Base-by-base conservation (phyloP, 2,888 invertebrate species). In the Thereva nobilitata region DNA sequence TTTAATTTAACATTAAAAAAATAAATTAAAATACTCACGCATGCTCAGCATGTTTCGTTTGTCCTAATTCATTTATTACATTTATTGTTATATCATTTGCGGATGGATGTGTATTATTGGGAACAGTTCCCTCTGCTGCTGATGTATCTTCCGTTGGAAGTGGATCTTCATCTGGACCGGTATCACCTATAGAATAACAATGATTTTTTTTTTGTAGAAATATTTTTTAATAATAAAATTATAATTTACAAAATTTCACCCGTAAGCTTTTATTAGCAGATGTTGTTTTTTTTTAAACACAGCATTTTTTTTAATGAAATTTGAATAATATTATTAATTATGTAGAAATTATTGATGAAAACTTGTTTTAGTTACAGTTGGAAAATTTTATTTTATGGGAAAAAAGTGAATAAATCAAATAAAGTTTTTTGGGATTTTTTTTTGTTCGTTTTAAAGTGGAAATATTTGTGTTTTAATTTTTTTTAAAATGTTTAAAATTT, bases 51-150 rank as follows among this genome's bases (percentile, higher is more conserved):
- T 76, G 75, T 61, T 77, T 78, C 67, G 77, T 75, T 72, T 80
- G 78, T 2, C 80, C 80, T 73, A 74, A 72, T 73, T 81, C 80
- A 70, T 80, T 80, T 64, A 78, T 80, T 69, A 80, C 76, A 74
- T 78, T 80, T 65, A 81, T 80, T 61, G 76, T 77, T 66, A 81
- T 77, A 42, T 72, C 71, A 42, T 64, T 56, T 53, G 35, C 54
- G 44, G 23, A 54, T 63, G n/a, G 59, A 40, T 35, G 66, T 8
- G 45, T 64, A 10, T 45, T 53, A 45, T 54, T 54, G 54, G 64
- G 45, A 38, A 44, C 53, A 38, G 6, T 69, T 68, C 65, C 70
- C 71, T 75, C 40, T 70, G 74, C 40, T 67, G 73, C 74, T 40
- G 74, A 72, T 37, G 73, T 68, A 68, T 80, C 78, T 63, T 77